These are phyloP conservation scores for Henricia sp. DNA, from an alignment of 53 echinoderm and acorn worm genomes.

Conservation along the genomic window DNA sequence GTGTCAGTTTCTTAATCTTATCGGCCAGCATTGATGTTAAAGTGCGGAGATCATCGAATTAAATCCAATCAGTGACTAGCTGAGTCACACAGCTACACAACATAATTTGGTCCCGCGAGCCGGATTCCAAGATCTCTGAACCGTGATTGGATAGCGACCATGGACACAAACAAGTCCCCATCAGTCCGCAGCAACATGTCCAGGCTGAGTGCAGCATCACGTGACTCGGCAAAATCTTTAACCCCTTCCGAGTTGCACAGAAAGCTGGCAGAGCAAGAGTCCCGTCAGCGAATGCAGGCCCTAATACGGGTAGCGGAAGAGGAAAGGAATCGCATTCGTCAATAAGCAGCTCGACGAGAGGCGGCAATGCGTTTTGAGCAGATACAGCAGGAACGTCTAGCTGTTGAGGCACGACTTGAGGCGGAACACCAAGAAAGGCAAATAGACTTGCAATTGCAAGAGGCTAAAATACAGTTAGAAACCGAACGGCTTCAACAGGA, in stretches of 20 bases:
- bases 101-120: no score
- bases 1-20: no score
- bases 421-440: neutral
- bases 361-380: neutral
- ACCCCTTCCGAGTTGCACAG: neutral
- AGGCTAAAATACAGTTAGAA: neutral
- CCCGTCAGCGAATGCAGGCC: constrained; percentile 1
- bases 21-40: no score
- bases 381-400: neutral
- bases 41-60: no score
- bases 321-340: neutral
- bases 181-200: constrained; percentile 1
- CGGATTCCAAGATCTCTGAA: no score
- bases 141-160: no score
- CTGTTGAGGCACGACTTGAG: constrained; percentile 14
- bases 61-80: no score
- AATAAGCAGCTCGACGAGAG: constrained; percentile 6
- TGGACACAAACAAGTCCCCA: neutral
- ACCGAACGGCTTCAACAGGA: constrained; percentile 2
- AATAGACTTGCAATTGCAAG: neutral
- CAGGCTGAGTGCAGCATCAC: neutral
- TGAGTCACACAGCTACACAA: no score
- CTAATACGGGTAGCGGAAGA: constrained; percentile 1
- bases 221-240: neutral
- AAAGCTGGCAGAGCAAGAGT: constrained; percentile 20